Evolutionary conservation across 2,888 invertebrate genomes (phyloP), one percentile per base, ranked within the genome.

Genomic region (Mantis religiosa): DNA sequence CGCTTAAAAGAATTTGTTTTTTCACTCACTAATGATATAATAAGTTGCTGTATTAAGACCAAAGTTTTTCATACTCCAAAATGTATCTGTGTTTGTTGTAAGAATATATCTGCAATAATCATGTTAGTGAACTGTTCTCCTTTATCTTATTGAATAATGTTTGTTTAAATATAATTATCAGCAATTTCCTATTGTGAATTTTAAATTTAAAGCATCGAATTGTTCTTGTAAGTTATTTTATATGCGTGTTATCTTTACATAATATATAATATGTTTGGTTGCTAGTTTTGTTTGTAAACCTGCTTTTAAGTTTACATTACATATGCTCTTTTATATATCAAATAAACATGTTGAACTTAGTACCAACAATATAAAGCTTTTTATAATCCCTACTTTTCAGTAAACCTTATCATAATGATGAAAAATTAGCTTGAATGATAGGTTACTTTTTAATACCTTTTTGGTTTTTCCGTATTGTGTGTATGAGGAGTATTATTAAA

Each of bases 181-280:
- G 54, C 86, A 28, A 71, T 86, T 28, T 71, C 28, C 54, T 28
- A 28, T 86, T 85, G 28, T 28, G 54, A 54, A 25, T 20, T 28
- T 28, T 47, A n/a, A 28, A 28, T 86, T 87, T 82, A n/a, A 82
- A n/a, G n/a, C 34, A 82, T 87, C 34, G 28, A 87, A 47, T 20
- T 71, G 30, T 86, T 28, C 81, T 71, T 54, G 71, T 34, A 54
- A 2, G 34, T 87, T 82, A 87, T 87, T 87, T 87, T 87, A 87
- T 87, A 87, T 87, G 82, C 87, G 71, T 87, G 87, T 87, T 87
- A n/a, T 87, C 81, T 87, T 82, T 28, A 87, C 82, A 87, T 30
- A 82, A 82, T 87, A 34, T 87, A 82, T 81, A 28, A 87, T 82
- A 30, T 9, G 82, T 87, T 87, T 84, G 25, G 14, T 84, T 28